These are phyloP conservation scores for Tragelaphus imberbis DNA, from an alignment of 2,113 vertebrate species.

Conservation along the genomic window DNA sequence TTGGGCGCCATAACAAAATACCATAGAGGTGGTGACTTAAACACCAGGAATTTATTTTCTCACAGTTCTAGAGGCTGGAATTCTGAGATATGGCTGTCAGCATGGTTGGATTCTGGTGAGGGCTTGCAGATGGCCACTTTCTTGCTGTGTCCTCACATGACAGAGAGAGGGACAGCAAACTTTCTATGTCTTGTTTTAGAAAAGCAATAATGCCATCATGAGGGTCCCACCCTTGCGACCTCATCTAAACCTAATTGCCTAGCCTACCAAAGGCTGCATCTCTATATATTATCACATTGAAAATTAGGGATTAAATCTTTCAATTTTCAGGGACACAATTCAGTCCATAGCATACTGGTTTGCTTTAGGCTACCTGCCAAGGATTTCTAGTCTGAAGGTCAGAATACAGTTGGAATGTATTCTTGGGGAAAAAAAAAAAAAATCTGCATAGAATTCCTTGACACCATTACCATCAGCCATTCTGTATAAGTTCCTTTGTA, in stretches of 20 bases:
- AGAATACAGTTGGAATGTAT: not conserved
- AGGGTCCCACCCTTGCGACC: not conserved
- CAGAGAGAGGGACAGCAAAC: not conserved
- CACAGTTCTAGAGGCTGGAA: not conserved
- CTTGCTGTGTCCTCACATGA: not conserved
- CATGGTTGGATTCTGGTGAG: not conserved
- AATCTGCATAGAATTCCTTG: not conserved
- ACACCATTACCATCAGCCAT: not conserved
- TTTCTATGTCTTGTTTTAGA: not conserved
- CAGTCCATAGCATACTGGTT: not conserved
- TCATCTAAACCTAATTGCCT: not conserved
- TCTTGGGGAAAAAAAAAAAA: not conserved
- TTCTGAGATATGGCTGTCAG: not conserved
- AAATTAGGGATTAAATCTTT: not conserved
- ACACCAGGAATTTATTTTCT: not conserved
- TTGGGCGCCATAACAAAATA: not conserved
- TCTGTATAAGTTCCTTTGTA: not conserved
- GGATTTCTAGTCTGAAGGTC: not conserved
- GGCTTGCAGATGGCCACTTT: not conserved
- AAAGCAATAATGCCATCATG: not conserved
- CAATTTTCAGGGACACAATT: not conserved
- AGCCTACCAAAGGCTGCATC: not conserved
- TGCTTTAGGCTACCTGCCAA: not conserved
- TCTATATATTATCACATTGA: not conserved
- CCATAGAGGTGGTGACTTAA: not conserved